A percentile compares a stretch with the other conserved stretches of the same genome.
phyloP scores from a whole-genome alignment of 2,888 invertebrate species.

The Drosophila rellima region DNA sequence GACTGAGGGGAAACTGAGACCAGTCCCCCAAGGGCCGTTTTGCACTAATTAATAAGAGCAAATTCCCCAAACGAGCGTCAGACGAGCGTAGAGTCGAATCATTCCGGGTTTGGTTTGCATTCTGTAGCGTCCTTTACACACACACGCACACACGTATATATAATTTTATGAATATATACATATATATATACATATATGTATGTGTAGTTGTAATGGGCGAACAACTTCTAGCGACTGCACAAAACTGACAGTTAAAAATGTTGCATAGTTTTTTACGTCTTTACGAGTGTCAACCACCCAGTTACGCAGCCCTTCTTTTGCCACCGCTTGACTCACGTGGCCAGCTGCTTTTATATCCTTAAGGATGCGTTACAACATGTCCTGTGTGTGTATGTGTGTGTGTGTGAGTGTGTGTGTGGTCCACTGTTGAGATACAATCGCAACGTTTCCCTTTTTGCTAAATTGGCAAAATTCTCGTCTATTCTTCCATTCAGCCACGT shows the following conservation, averaged over 20 bases:
- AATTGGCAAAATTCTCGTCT: constrained; percentile 79
- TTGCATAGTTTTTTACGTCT: constrained; percentile 78
- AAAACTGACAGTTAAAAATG: constrained; percentile 79
- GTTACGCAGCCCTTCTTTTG: constrained; percentile 39
- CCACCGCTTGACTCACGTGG: constrained; percentile 60
- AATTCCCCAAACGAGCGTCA: constrained; percentile 67
- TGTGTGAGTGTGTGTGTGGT: constrained; percentile 47
- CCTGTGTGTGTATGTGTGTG: constrained; percentile 25
- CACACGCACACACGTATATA: constrained; percentile 20
- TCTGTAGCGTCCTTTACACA: constrained; percentile 28
- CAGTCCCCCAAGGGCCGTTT: constrained; percentile 79
- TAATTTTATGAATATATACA: not conserved
- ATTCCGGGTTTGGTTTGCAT: constrained; percentile 48
- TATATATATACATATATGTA: not conserved
- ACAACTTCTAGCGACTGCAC: constrained; percentile 62
- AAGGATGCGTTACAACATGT: constrained; percentile 41
- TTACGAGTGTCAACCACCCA: constrained; percentile 80
- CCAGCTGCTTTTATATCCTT: constrained; percentile 60
- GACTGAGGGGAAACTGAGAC: constrained; percentile 16
- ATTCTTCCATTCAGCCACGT: constrained; percentile 54
- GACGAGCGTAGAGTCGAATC: constrained; percentile 45
- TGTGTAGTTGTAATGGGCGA: constrained; percentile 9
- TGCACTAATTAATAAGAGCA: constrained; percentile 81
- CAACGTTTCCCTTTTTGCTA: constrained; percentile 74
- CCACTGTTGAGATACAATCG: constrained; percentile 69